Percentiles rank a stretch among this genome's conserved stretches.
These are phyloP conservation scores for Yponomeuta cagnagella DNA, from an alignment of 2,888 invertebrate genomes.

Conservation along the genomic window DNA sequence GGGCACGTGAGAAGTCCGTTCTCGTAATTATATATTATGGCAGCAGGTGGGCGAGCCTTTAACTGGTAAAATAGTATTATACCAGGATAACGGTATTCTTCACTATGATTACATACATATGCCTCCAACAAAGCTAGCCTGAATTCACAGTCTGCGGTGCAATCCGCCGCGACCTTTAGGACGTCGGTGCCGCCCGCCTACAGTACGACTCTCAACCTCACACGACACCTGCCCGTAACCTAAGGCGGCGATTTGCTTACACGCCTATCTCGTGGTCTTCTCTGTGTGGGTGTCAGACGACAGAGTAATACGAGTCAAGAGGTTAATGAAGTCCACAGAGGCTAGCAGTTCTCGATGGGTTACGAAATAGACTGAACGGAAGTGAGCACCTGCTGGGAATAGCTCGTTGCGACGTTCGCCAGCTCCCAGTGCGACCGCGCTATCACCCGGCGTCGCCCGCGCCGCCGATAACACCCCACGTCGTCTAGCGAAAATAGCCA, in stretches of 20 bases:
- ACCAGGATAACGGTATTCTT: no score
- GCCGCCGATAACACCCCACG: slow-evolving; percentile 60
- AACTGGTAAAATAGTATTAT: no score
- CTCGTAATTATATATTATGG: no score
- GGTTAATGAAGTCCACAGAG: slow-evolving; percentile 53
- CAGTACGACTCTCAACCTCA: slow-evolving; percentile 26
- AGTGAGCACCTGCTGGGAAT: slow-evolving; percentile 74
- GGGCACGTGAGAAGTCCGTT: no score
- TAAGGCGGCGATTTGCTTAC: slow-evolving; percentile 13
- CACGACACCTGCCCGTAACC: slow-evolving; percentile 30
- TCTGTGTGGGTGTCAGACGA: slow-evolving; percentile 22
- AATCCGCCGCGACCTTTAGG: slow-evolving; percentile 24
- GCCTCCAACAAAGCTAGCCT: no score
- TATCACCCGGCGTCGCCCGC: slow-evolving; percentile 65
- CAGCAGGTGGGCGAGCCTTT: no score
- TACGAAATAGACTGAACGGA: slow-evolving; percentile 64
- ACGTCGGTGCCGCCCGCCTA: slow-evolving; percentile 55
- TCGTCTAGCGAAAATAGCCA: slow-evolving; percentile 36
- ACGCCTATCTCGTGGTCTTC: slow-evolving; percentile 30
- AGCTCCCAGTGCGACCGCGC: slow-evolving; percentile 63
- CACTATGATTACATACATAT: no score
- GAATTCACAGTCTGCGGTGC: no score
- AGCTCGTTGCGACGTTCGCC: slow-evolving; percentile 64
- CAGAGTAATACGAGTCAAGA: slow-evolving; percentile 36
- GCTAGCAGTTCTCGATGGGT: slow-evolving; percentile 45